These are phyloP conservation scores for Cordylochernes scorpioides DNA, from an alignment of 2,888 invertebrate species.

Conservation along the genomic window DNA sequence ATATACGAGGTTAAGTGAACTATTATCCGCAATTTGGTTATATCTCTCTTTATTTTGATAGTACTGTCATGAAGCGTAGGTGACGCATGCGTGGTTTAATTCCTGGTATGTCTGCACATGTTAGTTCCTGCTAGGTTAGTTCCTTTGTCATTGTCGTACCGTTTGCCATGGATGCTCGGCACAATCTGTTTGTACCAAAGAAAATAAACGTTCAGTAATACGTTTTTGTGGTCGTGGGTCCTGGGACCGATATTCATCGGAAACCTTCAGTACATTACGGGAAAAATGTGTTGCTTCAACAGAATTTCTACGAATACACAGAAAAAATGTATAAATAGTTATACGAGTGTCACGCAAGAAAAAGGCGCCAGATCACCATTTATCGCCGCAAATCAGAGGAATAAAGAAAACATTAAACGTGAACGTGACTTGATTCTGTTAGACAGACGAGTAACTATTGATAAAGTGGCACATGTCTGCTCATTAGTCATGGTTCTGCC, in stretches of 20 bases:
- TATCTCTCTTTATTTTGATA: no score
- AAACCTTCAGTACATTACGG: constrained; percentile 3
- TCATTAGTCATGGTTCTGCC: constrained; percentile 3
- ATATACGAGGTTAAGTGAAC: no score
- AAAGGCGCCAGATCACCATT: constrained; percentile 1
- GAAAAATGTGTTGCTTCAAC: constrained; percentile 1
- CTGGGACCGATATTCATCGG: constrained; percentile 1
- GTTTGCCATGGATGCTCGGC: no score
- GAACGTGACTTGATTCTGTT: constrained; percentile 1
- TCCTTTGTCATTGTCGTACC: no score
- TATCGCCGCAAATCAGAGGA: not conserved
- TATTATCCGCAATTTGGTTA: no score
- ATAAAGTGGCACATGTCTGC: constrained; percentile 1
- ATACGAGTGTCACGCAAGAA: not conserved
- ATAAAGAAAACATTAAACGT: constrained; percentile 1
- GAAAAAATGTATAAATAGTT: constrained; percentile 1
- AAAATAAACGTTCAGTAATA: no score
- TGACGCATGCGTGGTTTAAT: no score
- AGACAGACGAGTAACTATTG: constrained; percentile 1
- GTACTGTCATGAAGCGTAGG: no score
- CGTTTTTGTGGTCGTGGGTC: not conserved
- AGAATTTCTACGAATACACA: constrained; percentile 3
- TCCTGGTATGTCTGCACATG: no score
- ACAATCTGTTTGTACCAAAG: no score
- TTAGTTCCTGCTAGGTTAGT: no score